These are phyloP conservation scores for Coluber constrictor DNA, from an alignment of 2,797 vertebrate species.

Conservation along the genomic window DNA sequence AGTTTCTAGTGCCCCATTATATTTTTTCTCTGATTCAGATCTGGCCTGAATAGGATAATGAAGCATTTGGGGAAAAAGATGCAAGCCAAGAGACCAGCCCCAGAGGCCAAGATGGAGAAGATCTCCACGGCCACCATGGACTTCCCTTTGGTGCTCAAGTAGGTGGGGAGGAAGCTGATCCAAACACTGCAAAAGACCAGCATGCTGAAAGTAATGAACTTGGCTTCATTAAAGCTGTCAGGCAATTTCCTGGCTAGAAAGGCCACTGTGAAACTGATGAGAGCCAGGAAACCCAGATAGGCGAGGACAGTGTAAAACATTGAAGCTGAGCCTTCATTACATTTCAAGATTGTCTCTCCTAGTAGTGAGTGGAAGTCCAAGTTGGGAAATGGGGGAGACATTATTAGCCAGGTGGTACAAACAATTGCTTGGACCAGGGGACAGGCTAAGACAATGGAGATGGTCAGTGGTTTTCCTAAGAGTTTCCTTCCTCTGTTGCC, in stretches of 20 bases:
- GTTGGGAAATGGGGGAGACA: background rate
- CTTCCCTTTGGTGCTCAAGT: background rate
- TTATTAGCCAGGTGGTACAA: background rate
- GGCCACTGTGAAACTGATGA: rapidly evolving
- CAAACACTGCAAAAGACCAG: background rate
- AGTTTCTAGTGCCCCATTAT: background rate
- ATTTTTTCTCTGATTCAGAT: background rate
- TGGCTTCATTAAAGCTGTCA: background rate
- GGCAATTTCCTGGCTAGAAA: background rate
- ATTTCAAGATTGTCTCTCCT: background rate
- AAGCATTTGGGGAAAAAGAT: background rate
- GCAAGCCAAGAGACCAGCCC: background rate
- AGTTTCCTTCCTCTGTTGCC: background rate
- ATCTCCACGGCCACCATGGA: too few species aligned
- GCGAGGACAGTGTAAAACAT: background rate
- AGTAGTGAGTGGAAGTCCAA: background rate
- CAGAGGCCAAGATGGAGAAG: background rate
- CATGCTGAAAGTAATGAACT: background rate
- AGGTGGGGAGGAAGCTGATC: background rate
- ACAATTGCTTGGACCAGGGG: background rate
- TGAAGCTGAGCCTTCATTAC: background rate
- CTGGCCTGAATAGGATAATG: background rate
- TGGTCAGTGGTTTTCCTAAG: background rate
- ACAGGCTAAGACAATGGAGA: background rate
- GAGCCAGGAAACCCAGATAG: background rate